A percentile compares a stretch with the other conserved stretches of the same genome.
Conservation (phyloP, 2,797 vertebrate genomes). For the Phalloptychus januarius region DNA sequence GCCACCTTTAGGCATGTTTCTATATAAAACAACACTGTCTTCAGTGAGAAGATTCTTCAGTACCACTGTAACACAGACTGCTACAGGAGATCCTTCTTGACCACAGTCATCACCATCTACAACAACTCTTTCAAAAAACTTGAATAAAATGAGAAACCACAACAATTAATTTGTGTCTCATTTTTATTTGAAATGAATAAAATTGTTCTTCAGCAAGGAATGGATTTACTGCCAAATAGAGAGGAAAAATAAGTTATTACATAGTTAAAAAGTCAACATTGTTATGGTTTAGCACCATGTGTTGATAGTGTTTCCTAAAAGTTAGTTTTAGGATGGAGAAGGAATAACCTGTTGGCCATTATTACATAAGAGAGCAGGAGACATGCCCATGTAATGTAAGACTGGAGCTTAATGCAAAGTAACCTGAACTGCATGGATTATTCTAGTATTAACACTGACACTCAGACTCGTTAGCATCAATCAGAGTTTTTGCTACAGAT, state of each 20-base stretch:
- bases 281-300: neutral
- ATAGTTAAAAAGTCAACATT: neutral
- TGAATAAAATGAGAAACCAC: neutral
- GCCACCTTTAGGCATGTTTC: neutral
- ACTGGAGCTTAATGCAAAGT: constrained; percentile 39
- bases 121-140: neutral
- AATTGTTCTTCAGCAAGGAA: neutral
- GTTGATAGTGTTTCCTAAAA: constrained; percentile 15
- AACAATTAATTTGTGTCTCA: neutral
- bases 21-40: neutral
- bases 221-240: neutral
- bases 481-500: constrained; percentile 22
- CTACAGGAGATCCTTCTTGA: neutral
- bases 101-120: neutral
- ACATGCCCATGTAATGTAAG: constrained; percentile 34
- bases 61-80: neutral
- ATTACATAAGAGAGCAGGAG: constrained; percentile 11
- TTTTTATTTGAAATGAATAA: neutral
- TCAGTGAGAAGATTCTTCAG: neutral
- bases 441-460: constrained; percentile 23
- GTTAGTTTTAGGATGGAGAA: constrained; percentile 13
- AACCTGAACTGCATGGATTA: neutral
- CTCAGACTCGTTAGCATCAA: constrained; percentile 16
- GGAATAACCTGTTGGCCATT: constrained; percentile 18
- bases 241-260: neutral